Conservation (phyloP, 2,797 vertebrate genomes). For the Arrhamphus sclerolepis region DNA sequence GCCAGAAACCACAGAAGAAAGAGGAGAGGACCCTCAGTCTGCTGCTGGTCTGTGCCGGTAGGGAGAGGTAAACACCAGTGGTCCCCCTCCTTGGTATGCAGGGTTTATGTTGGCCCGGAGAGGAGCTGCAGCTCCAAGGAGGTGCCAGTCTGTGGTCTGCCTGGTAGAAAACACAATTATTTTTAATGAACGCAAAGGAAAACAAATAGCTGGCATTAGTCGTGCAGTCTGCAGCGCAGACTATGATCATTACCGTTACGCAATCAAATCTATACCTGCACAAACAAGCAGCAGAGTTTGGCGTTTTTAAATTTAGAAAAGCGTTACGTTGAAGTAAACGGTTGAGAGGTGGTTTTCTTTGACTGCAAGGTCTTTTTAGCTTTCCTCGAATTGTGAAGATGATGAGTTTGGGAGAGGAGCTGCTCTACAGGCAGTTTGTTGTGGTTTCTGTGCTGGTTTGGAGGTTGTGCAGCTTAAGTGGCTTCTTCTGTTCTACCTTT, state of each 20-base stretch:
- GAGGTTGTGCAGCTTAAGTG: no score
- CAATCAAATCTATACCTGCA: conserved; percentile 48
- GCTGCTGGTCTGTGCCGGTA: conserved; percentile 70
- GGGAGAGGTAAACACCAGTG: conserved; percentile 84
- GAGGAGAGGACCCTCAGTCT: conserved; percentile 80
- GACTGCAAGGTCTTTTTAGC: no score
- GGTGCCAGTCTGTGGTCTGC: conserved; percentile 64
- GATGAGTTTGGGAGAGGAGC: no score
- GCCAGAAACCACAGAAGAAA: conserved; percentile 85
- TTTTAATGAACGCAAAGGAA: conserved; percentile 66
- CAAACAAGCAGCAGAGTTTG: conserved; percentile 35
- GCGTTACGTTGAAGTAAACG: no score
- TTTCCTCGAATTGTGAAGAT: no score
- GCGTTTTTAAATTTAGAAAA: conserved; percentile 14
- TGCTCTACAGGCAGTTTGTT: no score
- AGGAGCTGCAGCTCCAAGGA: conserved; percentile 53
- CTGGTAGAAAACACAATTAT: conserved; percentile 72
- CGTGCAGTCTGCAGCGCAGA: conserved; percentile 16
- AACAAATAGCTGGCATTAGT: conserved; percentile 55
- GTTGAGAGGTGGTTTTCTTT: no score
- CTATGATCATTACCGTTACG: conserved; percentile 30
- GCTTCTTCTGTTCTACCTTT: no score
- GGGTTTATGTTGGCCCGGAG: conserved; percentile 69
- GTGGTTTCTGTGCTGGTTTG: no score
- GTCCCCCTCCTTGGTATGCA: conserved; percentile 81